phyloP scores from a whole-genome alignment of 2,888 invertebrate genomes.

The Agrochola lychnidis region DNA sequence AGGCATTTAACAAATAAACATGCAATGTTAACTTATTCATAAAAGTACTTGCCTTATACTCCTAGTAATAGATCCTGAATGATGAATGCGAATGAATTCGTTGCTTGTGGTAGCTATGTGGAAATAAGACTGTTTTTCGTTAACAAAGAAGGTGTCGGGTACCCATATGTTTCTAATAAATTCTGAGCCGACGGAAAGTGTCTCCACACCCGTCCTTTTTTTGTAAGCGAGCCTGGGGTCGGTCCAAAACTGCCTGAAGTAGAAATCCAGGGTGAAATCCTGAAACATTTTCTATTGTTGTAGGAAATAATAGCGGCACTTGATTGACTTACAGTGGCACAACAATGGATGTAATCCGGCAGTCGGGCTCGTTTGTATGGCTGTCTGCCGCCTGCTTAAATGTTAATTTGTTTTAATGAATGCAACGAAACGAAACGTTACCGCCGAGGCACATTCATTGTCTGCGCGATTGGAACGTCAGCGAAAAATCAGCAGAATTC shows the following conservation, averaged over 20 bases:
- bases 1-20: conserved; percentile 3
- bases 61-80: conserved; percentile 97
- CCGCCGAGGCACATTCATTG: conserved; percentile 58
- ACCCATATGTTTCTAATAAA: conserved; percentile 99
- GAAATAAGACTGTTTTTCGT: conserved; percentile 99
- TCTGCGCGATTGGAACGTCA: conserved; percentile 39
- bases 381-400: conserved; percentile 48
- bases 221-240: conserved; percentile 98
- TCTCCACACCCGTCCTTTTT: conserved; percentile 96
- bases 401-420: conserved; percentile 52
- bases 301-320: conserved; percentile 50
- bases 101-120: conserved; percentile 99
- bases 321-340: conserved; percentile 50
- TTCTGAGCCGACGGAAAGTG: conserved; percentile 97
- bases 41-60: conserved; percentile 95
- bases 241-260: conserved; percentile 99
- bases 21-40: conserved; percentile 12
- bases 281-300: conserved; percentile 81
- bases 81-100: conserved; percentile 99
- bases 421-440: conserved; percentile 50
- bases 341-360: conserved; percentile 64
- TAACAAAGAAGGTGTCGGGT: conserved; percentile 99
- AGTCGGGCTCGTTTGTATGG: conserved; percentile 45
- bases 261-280: conserved; percentile 99
- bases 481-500: conserved; percentile 33